phyloP scores from a whole-genome alignment of 2,797 vertebrate genomes.

The Erethizon dorsatum region DNA sequence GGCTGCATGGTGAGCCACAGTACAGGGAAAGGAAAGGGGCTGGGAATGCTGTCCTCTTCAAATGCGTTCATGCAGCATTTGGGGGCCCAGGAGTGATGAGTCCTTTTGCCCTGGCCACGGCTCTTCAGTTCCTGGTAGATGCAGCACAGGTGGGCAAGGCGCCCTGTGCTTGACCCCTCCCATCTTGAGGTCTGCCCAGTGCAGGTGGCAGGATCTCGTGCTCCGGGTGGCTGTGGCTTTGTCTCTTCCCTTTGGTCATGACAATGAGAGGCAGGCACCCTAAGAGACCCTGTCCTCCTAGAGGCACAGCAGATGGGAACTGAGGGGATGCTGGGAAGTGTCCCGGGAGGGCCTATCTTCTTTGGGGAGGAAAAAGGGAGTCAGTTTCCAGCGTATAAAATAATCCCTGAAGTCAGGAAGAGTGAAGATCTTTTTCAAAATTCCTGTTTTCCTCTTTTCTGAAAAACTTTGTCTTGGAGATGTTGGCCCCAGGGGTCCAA shows the following conservation, averaged over 20 bases:
- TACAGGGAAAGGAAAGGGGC: conserved; percentile 75
- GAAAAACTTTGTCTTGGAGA: conserved; percentile 85
- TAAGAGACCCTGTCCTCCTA: conserved; percentile 79
- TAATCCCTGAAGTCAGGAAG: conserved; percentile 87
- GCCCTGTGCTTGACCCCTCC: conserved; percentile 9
- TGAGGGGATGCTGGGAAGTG: conserved; percentile 73
- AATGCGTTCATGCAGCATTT: conserved; percentile 86
- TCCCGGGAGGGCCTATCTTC: conserved; percentile 83
- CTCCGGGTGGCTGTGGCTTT: conserved; percentile 81
- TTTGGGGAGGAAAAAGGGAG: conserved; percentile 81
- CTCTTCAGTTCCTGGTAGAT: conserved; percentile 75
- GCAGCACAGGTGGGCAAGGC: not conserved
- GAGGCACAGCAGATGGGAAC: conserved; percentile 85
- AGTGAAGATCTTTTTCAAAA: conserved; percentile 81
- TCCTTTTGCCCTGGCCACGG: conserved; percentile 75
- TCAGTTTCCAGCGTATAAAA: conserved; percentile 84
- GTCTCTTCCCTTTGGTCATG: conserved; percentile 86
- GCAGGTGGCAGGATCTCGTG: conserved; percentile 14
- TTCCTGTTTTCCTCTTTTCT: conserved; percentile 82
- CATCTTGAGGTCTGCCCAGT: conserved; percentile 53
- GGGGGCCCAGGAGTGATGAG: conserved; percentile 72
- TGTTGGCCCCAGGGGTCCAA: conserved; percentile 85
- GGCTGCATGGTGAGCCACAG: conserved; percentile 43
- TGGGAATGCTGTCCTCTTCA: conserved; percentile 63
- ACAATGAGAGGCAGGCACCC: conserved; percentile 73